Evolutionary conservation across 2,888 invertebrate species (phyloP).

Genomic region (Papilio demoleus): DNA sequence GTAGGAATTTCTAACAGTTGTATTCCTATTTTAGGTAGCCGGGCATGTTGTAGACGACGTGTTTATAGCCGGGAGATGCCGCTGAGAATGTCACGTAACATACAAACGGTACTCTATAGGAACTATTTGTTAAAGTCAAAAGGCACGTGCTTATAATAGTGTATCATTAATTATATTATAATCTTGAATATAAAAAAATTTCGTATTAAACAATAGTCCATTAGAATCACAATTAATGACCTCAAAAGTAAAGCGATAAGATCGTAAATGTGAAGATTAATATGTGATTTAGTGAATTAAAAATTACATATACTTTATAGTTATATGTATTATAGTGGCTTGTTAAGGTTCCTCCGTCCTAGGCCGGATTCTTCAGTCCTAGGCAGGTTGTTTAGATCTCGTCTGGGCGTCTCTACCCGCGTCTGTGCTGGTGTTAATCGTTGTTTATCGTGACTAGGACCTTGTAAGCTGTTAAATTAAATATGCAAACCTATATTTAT

Average conservation of each 20-base stretch:
- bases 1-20: conserved; percentile 60
- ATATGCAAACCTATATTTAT: conserved; percentile 50
- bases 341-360: conserved; percentile 23
- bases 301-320: conserved; percentile 29
- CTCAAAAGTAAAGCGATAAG: conserved; percentile 8
- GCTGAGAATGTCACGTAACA: conserved; percentile 18
- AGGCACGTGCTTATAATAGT: conserved; percentile 9
- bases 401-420: conserved; percentile 16
- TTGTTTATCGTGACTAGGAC: conserved; percentile 48
- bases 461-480: conserved; percentile 49
- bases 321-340: conserved; percentile 36
- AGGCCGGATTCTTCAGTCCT: not conserved
- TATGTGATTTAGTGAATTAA: conserved; percentile 29
- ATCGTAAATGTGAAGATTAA: conserved; percentile 21
- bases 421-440: conserved; percentile 44
- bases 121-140: conserved; percentile 12
- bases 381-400: not conserved
- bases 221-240: conserved; percentile 9
- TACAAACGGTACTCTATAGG: not conserved
- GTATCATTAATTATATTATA: conserved; percentile 12
- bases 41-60: conserved; percentile 41
- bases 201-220: conserved; percentile 26
- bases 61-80: conserved; percentile 40
- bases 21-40: conserved; percentile 54
- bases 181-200: conserved; percentile 15